Conservation (phyloP, 2,797 vertebrate genomes). For the Centroberyx gerrardi region DNA sequence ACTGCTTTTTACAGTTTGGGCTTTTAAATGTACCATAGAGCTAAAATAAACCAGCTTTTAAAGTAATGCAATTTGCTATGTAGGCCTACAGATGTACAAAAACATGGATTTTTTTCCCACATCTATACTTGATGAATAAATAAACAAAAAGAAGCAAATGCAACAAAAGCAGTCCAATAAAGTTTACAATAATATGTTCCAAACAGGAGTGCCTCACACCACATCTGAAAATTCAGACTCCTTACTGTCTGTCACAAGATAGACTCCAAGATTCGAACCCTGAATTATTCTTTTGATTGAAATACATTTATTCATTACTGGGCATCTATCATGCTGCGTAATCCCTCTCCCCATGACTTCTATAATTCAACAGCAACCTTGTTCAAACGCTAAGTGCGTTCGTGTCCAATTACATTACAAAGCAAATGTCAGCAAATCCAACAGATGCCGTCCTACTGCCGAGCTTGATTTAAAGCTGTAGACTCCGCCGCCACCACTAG, state of each 20-base stretch:
- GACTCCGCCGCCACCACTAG: conserved; percentile 56
- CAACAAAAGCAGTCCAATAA: too few species aligned
- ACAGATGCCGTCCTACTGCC: conserved; percentile 64
- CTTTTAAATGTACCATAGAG: conserved; percentile 60
- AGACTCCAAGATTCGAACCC: neutral
- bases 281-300: neutral
- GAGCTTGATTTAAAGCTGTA: conserved; percentile 11
- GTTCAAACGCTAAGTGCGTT: conserved; percentile 64
- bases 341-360: conserved; percentile 39
- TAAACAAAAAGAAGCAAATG: neutral
- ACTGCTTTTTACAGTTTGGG: conserved; percentile 62
- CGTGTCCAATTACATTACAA: conserved; percentile 74
- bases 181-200: neutral
- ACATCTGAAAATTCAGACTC: neutral
- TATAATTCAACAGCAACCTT: conserved; percentile 58
- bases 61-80: conserved; percentile 45
- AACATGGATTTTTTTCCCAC: neutral
- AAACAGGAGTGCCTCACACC: neutral
- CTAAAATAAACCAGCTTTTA: conserved; percentile 65
- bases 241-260: neutral
- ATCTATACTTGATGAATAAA: neutral
- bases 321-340: conserved; percentile 16
- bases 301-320: conserved; percentile 23
- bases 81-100: neutral
- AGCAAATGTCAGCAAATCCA: conserved; percentile 76